A percentile compares a stretch with the other conserved stretches of the same genome.
Conservation (phyloP, 2,797 vertebrate genomes). For the Podarcis siculus region DNA sequence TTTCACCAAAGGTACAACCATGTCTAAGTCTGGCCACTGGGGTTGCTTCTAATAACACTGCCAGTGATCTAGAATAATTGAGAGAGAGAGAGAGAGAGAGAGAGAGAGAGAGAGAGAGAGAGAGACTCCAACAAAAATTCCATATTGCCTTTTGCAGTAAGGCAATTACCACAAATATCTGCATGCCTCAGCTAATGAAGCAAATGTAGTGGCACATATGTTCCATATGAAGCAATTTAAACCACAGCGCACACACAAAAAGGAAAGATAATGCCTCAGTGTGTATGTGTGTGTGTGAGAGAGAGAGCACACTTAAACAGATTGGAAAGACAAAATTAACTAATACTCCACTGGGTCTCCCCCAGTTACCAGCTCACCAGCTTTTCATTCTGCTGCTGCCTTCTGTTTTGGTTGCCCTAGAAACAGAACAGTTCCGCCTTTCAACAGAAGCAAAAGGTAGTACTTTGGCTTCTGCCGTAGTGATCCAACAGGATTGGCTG, state of each 20-base stretch:
- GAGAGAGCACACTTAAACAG: neutral
- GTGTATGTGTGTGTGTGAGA: neutral
- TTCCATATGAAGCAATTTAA: constrained; percentile 24
- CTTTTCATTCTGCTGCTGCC: neutral
- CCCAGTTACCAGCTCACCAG: neutral
- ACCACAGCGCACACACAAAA: constrained; percentile 8
- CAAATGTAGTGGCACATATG: neutral
- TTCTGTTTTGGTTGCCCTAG: constrained; percentile 13
- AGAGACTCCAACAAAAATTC: constrained; percentile 34
- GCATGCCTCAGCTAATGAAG: constrained; percentile 32
- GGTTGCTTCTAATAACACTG: neutral
- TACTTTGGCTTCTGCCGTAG: neutral
- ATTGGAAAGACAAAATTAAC: neutral
- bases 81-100: constrained; percentile 18
- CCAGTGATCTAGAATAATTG: constrained; percentile 32
- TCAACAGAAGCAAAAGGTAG: neutral
- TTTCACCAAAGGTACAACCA: neutral
- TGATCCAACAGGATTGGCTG: neutral
- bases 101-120: constrained; percentile 37
- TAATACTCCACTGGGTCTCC: neutral
- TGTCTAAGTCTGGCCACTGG: neutral
- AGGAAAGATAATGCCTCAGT: neutral
- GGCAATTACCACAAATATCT: constrained; percentile 20
- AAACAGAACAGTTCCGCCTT: neutral
- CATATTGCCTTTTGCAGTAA: constrained; percentile 7